Percentiles rank a stretch among this genome's conserved stretches.
Evolutionary conservation across 2,113 vertebrate genomes (phyloP).

Genomic region (Pleuronectes platessa): DNA sequence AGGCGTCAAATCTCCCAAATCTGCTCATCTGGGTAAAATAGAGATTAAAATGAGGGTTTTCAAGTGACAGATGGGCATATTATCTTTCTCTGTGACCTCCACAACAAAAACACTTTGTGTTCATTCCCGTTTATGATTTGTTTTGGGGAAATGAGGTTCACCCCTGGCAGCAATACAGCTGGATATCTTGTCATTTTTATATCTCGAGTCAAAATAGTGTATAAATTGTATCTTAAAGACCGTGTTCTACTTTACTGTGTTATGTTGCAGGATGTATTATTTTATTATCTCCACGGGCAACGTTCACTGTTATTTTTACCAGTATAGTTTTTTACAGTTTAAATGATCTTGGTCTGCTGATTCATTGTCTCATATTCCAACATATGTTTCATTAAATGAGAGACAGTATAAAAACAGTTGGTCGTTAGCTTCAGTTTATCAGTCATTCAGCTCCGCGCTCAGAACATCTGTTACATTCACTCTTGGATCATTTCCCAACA

Average conservation of each 20-base stretch:
- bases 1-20: constrained; percentile 84
- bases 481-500: constrained; percentile 56
- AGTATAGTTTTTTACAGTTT: not conserved
- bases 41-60: constrained; percentile 51
- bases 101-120: constrained; percentile 19
- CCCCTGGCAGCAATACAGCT: constrained; percentile 7
- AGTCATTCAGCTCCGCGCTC: constrained; percentile 4
- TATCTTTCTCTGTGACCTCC: constrained; percentile 23
- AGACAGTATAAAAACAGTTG: constrained; percentile 2
- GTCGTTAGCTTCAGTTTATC: constrained; percentile 30
- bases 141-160: constrained; percentile 41
- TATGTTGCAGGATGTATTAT: not conserved
- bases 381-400: constrained; percentile 1
- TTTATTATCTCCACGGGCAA: not conserved
- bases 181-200: not conserved
- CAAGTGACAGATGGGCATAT: constrained; percentile 54
- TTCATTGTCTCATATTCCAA: not conserved
- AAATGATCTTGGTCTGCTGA: not conserved
- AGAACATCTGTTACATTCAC: constrained; percentile 49
- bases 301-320: not conserved
- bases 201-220: not conserved
- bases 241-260: not conserved
- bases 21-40: constrained; percentile 77
- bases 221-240: not conserved
- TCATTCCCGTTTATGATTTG: constrained; percentile 27